Evolutionary conservation across 2,797 vertebrate species (phyloP).

Genomic region (Leuciscus waleckii): DNA sequence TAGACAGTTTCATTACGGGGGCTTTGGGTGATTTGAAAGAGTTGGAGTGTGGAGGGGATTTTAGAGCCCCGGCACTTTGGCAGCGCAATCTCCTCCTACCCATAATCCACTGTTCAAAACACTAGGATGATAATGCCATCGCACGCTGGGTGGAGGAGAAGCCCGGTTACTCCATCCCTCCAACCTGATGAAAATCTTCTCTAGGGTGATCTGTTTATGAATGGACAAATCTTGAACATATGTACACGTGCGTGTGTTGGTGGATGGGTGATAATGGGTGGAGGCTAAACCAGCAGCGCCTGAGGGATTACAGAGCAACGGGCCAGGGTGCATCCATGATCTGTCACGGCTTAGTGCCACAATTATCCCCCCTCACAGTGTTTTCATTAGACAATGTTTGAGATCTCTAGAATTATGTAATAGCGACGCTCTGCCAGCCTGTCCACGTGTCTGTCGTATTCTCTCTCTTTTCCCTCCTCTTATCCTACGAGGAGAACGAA

Average conservation of each 20-base stretch:
- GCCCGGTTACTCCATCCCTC: constrained; percentile 61
- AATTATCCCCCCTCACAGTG: constrained; percentile 80
- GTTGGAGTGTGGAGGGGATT: constrained; percentile 58
- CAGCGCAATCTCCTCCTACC: constrained; percentile 68
- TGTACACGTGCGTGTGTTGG: background rate
- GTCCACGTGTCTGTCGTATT: constrained; percentile 69
- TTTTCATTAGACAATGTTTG: constrained; percentile 85
- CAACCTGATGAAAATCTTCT: constrained; percentile 57
- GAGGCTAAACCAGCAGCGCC: constrained; percentile 66
- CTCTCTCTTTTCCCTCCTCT: constrained; percentile 45
- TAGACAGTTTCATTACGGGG: constrained; percentile 57
- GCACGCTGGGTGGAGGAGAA: constrained; percentile 65
- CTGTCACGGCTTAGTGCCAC: constrained; percentile 82
- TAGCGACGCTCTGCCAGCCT: constrained; percentile 76
- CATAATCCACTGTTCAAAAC: constrained; percentile 71
- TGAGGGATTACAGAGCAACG: constrained; percentile 81
- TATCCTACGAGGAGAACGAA: constrained; percentile 61
- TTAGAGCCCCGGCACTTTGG: constrained; percentile 58
- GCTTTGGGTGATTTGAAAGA: constrained; percentile 52
- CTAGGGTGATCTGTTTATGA: constrained; percentile 27
- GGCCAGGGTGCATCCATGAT: constrained; percentile 81
- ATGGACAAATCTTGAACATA: background rate
- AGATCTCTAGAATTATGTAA: constrained; percentile 86
- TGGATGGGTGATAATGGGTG: constrained; percentile 62
- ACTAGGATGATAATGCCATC: constrained; percentile 63